phyloP scores from a whole-genome alignment of 1,140 invertebrate genomes.

The Zaprionus davidi region DNA sequence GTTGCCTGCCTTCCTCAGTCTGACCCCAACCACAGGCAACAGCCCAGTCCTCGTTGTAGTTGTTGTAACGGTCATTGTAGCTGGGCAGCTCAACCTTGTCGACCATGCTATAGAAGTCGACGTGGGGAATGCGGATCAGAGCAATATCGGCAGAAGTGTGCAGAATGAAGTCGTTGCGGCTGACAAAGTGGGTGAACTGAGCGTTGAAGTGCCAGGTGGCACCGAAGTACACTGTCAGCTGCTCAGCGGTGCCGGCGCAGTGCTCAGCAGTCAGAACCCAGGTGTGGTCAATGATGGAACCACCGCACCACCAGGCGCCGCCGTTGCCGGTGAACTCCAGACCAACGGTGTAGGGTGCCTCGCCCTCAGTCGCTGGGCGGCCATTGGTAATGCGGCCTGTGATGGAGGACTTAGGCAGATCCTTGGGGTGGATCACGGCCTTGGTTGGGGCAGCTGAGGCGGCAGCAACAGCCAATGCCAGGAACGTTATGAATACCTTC shows the following conservation, averaged over 20 bases:
- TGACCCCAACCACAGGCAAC: conserved; percentile 67
- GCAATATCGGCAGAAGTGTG: conserved; percentile 59
- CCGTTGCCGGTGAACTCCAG: conserved; percentile 80
- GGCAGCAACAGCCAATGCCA: conserved; percentile 43
- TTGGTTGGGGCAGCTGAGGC: conserved; percentile 27
- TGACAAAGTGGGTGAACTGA: conserved; percentile 50
- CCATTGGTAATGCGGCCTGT: conserved; percentile 58
- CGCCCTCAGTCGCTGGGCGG: conserved; percentile 70
- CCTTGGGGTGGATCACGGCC: conserved; percentile 13
- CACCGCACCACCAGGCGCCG: conserved; percentile 64
- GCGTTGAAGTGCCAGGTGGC: conserved; percentile 63
- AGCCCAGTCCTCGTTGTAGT: conserved; percentile 47
- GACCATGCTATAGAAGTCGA: conserved; percentile 60
- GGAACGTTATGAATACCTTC: conserved; percentile 49
- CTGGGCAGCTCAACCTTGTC: conserved; percentile 61
- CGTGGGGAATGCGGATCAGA: conserved; percentile 55
- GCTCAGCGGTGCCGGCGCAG: conserved; percentile 77
- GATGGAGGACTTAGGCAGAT: conserved; percentile 11
- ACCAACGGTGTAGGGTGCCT: conserved; percentile 85
- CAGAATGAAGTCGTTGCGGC: conserved; percentile 41
- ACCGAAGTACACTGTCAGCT: conserved; percentile 63
- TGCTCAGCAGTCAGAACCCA: conserved; percentile 87
- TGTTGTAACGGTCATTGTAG: conserved; percentile 51
- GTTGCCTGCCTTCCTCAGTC: conserved; percentile 55
- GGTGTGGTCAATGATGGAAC: conserved; percentile 85